These are phyloP conservation scores for human (Homo sapiens) DNA, from an alignment of 2,113 vertebrate genomes.

Conservation along the genomic window GRCh38 chr18:78367501-78368000, in stretches of 20 bases:
- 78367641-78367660: background rate
- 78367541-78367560: background rate
- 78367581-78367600: background rate
- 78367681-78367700: background rate
- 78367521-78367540: background rate
- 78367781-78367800: background rate
- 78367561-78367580: background rate
- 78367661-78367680: background rate
- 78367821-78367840: too few species aligned
- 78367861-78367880: background rate
- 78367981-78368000: background rate
- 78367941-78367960: too few species aligned
- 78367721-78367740: background rate
- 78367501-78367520: background rate
- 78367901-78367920: too few species aligned
- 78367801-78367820: background rate
- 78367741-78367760: background rate
- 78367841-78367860: background rate
- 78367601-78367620: background rate
- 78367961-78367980: background rate
- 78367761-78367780: background rate
- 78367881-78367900: too few species aligned
- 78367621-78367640: background rate
- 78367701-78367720: background rate
- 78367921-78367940: too few species aligned